A percentile compares a stretch with the other conserved stretches of the same genome.
phyloP scores from a whole-genome alignment of 2,888 invertebrate species.

The Sceliomorpha sp. region DNA sequence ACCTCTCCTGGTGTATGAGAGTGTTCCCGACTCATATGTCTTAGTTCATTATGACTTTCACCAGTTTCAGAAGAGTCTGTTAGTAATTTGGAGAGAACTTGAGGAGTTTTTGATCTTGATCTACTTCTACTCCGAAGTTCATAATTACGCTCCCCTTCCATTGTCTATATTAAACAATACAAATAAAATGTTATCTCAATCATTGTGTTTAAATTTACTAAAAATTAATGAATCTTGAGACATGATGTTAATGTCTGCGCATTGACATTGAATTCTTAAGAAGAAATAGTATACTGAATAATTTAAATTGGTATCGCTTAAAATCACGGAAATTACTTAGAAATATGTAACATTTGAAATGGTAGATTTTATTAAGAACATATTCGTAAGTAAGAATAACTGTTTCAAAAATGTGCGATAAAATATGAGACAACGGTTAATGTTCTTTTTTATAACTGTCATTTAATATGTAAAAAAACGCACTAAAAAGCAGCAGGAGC shows the following conservation, averaged over 20 bases:
- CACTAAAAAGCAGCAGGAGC: no score
- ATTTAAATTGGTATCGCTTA: no score
- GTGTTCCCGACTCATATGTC: conserved; percentile 71
- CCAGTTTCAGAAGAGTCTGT: conserved; percentile 62
- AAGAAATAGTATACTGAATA: no score
- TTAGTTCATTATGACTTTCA: conserved; percentile 72
- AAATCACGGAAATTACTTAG: no score
- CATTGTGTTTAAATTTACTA: conserved; percentile 6
- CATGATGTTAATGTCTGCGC: no score
- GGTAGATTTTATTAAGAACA: conserved; percentile 11
- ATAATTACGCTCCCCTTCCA: conserved; percentile 73
- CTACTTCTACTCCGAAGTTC: conserved; percentile 74
- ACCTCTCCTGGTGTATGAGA: conserved; percentile 73
- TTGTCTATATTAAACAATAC: conserved; percentile 51
- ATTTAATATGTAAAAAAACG: no score
- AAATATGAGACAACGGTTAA: conserved; percentile 21
- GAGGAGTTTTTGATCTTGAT: conserved; percentile 75
- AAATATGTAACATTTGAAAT: neutral
- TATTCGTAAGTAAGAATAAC: conserved; percentile 41
- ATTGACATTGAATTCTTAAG: no score
- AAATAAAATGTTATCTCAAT: neutral
- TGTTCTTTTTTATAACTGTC: no score
- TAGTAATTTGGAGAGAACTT: conserved; percentile 56
- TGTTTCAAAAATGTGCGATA: conserved; percentile 17
- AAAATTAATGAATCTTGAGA: no score